Conservation (phyloP, 2,113 vertebrate species). For the Oreochromis aureus region DNA sequence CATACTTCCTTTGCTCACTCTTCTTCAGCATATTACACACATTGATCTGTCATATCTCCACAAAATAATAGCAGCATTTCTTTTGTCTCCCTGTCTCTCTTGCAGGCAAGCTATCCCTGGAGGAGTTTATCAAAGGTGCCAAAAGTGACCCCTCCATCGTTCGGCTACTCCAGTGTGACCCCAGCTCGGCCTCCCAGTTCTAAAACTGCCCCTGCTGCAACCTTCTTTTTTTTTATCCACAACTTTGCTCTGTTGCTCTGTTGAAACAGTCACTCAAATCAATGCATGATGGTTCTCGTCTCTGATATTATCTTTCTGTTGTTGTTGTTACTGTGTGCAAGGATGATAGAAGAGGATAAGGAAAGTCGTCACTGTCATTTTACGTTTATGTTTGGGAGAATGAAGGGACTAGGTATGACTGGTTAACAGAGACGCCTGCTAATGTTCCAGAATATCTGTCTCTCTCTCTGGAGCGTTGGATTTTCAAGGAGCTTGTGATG, state of each 20-base stretch:
- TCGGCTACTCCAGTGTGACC: constrained; percentile 96
- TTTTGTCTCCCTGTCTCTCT: background rate
- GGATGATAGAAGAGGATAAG: constrained; percentile 24
- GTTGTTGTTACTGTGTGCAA: constrained; percentile 47
- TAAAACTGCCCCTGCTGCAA: constrained; percentile 58
- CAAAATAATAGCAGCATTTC: background rate
- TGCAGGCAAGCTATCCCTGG: constrained; percentile 91
- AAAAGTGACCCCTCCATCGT: constrained; percentile 99
- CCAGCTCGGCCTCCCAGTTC: constrained; percentile 92
- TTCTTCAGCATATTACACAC: background rate
- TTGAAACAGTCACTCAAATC: constrained; percentile 60
- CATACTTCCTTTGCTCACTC: background rate
- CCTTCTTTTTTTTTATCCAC: background rate
- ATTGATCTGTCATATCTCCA: background rate
- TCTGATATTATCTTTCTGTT: constrained; percentile 38
- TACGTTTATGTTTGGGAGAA: constrained; percentile 26
- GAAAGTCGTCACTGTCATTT: constrained; percentile 25
- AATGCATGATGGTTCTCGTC: constrained; percentile 76
- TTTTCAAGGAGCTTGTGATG: background rate
- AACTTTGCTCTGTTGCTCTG: constrained; percentile 37
- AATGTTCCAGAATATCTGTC: constrained; percentile 7
- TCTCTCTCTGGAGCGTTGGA: background rate
- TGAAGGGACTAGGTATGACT: constrained; percentile 39
- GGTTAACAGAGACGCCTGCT: constrained; percentile 1
- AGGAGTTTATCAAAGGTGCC: constrained; percentile 98